Percentiles rank a stretch among this genome's conserved stretches.
Evolutionary conservation across 2,888 invertebrate genomes (phyloP).

Genomic region (Dolichopus griseipennis): DNA sequence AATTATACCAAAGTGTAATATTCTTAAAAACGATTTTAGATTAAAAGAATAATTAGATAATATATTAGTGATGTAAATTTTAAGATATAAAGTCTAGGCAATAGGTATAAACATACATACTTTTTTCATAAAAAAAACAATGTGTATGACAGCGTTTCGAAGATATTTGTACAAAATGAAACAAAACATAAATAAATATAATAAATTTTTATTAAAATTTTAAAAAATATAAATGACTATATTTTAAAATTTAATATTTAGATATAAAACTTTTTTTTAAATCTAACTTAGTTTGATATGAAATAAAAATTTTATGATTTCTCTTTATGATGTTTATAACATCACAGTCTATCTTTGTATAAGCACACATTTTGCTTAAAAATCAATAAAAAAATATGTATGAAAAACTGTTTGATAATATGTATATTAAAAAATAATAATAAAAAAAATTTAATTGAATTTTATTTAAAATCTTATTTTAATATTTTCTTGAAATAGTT

Average conservation of each 20-base stretch:
- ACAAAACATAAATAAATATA: background rate
- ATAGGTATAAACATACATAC: background rate
- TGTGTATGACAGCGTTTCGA: background rate
- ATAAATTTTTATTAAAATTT: background rate
- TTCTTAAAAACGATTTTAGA: background rate
- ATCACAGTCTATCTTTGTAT: background rate
- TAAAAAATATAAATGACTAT: background rate
- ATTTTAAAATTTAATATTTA: background rate
- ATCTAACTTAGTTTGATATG: background rate
- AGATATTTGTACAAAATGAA: background rate
- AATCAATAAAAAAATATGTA: background rate
- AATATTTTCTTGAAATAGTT: no score
- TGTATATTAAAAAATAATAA: background rate
- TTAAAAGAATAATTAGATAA: background rate
- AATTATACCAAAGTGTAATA: constrained; percentile 5
- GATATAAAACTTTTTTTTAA: background rate
- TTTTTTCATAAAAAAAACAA: background rate
- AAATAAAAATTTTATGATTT: background rate
- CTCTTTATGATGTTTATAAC: background rate
- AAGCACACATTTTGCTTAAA: background rate
- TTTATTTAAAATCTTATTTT: no score
- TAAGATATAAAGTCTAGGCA: background rate
- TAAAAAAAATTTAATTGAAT: background rate
- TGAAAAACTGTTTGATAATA: background rate
- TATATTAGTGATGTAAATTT: background rate